Conservation (phyloP, 1,140 invertebrate genomes). For the Trypoxylus dichotomus region DNA sequence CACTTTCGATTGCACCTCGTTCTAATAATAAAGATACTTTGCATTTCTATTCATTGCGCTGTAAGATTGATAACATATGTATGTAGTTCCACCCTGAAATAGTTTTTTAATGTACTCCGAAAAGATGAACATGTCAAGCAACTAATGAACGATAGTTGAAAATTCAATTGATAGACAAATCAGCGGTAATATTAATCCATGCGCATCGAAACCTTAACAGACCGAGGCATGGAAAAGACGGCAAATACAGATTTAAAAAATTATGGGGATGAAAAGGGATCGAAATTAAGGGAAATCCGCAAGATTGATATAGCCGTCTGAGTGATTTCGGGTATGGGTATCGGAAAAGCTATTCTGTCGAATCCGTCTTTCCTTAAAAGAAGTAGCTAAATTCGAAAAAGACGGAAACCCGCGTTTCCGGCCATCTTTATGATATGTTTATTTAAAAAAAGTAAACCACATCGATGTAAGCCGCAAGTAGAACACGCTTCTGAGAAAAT, state of each 20-base stretch:
- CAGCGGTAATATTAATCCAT: not conserved
- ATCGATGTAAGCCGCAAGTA: no score
- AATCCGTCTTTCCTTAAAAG: not conserved
- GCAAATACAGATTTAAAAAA: not conserved
- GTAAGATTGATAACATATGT: no score
- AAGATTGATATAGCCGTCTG: not conserved
- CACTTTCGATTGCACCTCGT: no score
- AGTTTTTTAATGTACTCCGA: no score
- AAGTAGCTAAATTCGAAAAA: not conserved
- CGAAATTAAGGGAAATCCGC: not conserved
- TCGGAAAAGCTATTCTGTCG: not conserved
- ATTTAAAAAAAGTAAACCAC: no score
- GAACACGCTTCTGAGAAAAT: no score
- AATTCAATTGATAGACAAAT: not conserved
- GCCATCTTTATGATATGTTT: no score
- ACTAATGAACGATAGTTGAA: not conserved
- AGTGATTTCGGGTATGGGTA: not conserved
- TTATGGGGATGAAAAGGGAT: conserved; percentile 8
- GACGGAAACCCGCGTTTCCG: no score
- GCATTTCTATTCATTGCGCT: no score
- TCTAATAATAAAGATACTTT: no score
- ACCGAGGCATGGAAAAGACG: not conserved
- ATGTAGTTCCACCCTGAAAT: no score
- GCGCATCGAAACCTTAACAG: not conserved
- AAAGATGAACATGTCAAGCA: no score